Conservation (phyloP, 2,113 vertebrate genomes). For the Apaloderma vittatum region DNA sequence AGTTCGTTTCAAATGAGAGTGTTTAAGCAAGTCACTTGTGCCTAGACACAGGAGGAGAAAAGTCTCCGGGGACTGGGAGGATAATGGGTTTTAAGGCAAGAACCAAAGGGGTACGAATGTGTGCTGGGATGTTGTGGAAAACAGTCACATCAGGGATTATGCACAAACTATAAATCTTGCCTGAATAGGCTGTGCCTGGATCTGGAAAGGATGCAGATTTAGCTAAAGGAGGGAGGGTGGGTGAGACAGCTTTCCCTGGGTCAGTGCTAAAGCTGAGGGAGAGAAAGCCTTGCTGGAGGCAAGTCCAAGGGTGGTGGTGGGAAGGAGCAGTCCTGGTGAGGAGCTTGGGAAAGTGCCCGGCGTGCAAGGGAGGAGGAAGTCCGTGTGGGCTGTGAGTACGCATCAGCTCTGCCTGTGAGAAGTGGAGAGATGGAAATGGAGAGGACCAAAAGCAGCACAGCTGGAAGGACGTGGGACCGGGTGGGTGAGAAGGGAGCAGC, state of each 20-base stretch:
- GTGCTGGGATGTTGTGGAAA: neutral
- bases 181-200: neutral
- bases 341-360: neutral
- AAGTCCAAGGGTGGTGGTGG: neutral
- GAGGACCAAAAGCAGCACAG: neutral
- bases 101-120: neutral
- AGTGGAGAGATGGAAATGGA: neutral
- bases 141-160: neutral
- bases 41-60: neutral
- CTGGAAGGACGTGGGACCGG: accelerated
- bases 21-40: neutral
- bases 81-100: neutral
- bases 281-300: neutral
- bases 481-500: neutral
- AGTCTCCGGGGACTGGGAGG: neutral
- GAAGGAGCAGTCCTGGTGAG: accelerated
- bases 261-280: neutral
- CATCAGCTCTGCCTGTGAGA: neutral
- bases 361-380: too few relatives aligned
- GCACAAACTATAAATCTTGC: neutral
- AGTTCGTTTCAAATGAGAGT: neutral
- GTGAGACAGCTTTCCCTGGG: neutral
- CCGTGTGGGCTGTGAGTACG: neutral
- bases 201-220: neutral
- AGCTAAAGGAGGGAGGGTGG: neutral